A percentile compares a stretch with the other conserved stretches of the same genome.
Evolutionary conservation across 2,113 vertebrate species (phyloP).

Genomic region (Parus major): DNA sequence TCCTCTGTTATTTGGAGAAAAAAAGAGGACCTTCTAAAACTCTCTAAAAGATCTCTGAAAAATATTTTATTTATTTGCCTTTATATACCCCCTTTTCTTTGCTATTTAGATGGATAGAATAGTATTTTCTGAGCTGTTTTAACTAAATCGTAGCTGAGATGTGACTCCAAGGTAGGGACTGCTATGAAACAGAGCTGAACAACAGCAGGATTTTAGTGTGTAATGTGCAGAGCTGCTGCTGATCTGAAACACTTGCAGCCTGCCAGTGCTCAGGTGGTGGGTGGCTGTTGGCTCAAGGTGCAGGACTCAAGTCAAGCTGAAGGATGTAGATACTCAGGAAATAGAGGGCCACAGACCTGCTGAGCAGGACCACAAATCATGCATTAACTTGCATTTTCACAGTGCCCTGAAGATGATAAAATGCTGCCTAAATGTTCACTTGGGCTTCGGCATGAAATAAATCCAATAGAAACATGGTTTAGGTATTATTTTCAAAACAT

Average conservation of each 20-base stretch:
- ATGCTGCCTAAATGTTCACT: neutral
- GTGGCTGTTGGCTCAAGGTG: neutral
- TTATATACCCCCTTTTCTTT: neutral
- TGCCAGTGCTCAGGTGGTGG: neutral
- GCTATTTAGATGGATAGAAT: neutral
- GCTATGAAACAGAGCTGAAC: neutral
- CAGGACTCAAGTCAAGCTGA: neutral
- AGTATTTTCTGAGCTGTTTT: neutral
- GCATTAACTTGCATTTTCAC: neutral
- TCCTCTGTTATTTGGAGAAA: neutral
- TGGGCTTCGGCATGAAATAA: neutral
- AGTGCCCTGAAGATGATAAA: neutral
- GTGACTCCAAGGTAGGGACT: neutral
- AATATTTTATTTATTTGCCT: neutral
- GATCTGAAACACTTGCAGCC: neutral
- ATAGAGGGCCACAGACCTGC: rapidly evolving
- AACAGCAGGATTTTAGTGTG: neutral
- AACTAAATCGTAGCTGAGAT: neutral
- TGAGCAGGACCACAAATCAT: neutral
- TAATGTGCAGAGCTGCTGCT: neutral
- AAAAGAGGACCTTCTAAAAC: neutral
- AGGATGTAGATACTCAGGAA: neutral
- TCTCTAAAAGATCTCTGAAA: neutral
- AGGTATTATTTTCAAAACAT: neutral
- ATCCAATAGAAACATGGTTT: neutral